phyloP scores from a whole-genome alignment of 2,888 invertebrate species.

The Megaustenia siamemsis region DNA sequence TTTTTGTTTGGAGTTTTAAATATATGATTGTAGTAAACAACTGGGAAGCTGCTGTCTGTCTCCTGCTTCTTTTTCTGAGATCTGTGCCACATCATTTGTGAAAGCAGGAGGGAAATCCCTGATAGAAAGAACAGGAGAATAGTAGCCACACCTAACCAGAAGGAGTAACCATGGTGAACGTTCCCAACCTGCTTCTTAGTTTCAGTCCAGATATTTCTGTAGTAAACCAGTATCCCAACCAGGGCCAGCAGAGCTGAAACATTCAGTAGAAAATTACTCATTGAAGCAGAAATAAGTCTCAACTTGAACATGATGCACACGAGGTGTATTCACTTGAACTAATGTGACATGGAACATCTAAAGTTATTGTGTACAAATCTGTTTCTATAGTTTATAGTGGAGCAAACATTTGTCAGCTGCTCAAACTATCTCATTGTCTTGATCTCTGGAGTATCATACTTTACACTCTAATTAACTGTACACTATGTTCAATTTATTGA shows the following conservation, averaged over 20 bases:
- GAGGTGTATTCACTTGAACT: too few relatives aligned
- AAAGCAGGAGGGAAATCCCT: neutral
- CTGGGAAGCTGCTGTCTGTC: neutral
- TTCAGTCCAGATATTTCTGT: neutral
- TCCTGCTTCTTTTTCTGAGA: neutral
- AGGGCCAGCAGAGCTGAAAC: conserved; percentile 6
- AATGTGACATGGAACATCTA: too few relatives aligned
- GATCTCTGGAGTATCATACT: too few relatives aligned
- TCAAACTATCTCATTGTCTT: too few relatives aligned
- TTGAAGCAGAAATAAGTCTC: too few relatives aligned
- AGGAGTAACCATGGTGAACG: neutral
- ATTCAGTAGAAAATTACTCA: too few relatives aligned
- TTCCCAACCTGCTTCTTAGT: neutral
- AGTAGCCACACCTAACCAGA: conserved; percentile 1
- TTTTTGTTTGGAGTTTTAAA: neutral
- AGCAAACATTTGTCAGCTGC: too few relatives aligned
- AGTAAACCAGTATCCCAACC: conserved; percentile 4
- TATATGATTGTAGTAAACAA: neutral
- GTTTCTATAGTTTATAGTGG: too few relatives aligned
- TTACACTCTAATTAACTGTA: too few relatives aligned
- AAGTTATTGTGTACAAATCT: too few relatives aligned
- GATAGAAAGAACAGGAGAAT: conserved; percentile 4
- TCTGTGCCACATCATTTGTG: neutral
- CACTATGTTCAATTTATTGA: too few relatives aligned
- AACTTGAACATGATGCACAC: too few relatives aligned